phyloP scores from a whole-genome alignment of 2,113 vertebrate genomes.

The Struthidea cinerea region DNA sequence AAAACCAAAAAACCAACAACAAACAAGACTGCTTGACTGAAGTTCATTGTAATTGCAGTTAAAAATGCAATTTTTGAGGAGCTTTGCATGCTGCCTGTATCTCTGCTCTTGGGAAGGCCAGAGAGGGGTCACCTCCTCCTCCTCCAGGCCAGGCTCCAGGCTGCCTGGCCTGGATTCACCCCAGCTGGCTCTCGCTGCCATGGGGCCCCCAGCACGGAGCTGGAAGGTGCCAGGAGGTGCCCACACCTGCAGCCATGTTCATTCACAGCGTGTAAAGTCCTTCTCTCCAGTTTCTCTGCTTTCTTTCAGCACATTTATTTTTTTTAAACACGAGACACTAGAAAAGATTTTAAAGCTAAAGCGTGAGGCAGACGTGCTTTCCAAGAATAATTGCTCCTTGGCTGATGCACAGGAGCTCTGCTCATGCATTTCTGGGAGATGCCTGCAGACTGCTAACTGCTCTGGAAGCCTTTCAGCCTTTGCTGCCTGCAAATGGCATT shows the following conservation, averaged over 20 bases:
- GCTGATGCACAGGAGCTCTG: slow-evolving; percentile 55
- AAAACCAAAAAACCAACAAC: neutral
- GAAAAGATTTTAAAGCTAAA: slow-evolving; percentile 13
- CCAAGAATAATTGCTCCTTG: slow-evolving; percentile 59
- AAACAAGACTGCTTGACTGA: neutral
- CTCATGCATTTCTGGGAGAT: slow-evolving; percentile 60
- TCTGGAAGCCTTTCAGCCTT: slow-evolving; percentile 59
- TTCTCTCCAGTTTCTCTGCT: neutral
- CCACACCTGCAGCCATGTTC: neutral
- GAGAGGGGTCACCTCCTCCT: neutral
- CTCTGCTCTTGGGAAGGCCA: neutral
- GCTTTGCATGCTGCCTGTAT: neutral
- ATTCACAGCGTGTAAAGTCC: neutral
- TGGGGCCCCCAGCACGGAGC: neutral
- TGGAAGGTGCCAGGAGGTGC: neutral
- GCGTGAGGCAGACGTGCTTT: slow-evolving; percentile 29
- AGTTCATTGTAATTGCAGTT: neutral
- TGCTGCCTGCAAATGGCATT: slow-evolving; percentile 59
- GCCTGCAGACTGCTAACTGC: slow-evolving; percentile 62
- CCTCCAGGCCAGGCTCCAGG: neutral
- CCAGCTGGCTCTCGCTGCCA: fast-evolving
- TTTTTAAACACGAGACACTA: neutral
- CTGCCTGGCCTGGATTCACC: neutral
- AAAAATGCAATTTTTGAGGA: neutral
- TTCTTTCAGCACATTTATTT: neutral